A percentile compares a stretch with the other conserved stretches of the same genome.
Conservation (phyloP, 2,888 invertebrate genomes). For the Melinopterus prodromus region DNA sequence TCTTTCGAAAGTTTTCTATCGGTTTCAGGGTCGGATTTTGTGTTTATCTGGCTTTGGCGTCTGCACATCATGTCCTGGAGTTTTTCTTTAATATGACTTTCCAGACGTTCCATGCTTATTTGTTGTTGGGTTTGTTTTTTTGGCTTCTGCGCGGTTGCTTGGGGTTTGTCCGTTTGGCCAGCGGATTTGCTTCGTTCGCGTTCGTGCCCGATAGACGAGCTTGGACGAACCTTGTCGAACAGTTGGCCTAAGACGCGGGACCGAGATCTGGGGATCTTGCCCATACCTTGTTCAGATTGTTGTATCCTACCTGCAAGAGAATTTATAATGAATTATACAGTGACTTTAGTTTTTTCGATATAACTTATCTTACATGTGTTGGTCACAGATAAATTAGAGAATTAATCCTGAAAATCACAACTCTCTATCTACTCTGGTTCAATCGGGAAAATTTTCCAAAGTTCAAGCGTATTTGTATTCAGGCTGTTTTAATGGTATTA, state of each 20-base stretch:
- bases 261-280: slow-evolving; percentile 58
- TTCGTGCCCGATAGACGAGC: slow-evolving; percentile 55
- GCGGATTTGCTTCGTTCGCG: slow-evolving; percentile 58
- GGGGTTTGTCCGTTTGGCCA: slow-evolving; percentile 52
- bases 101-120: slow-evolving; percentile 58
- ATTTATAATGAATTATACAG: background rate
- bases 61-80: slow-evolving; percentile 59
- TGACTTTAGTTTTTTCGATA: background rate
- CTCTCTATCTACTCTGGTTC: background rate
- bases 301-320: slow-evolving; percentile 49
- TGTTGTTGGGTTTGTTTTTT: slow-evolving; percentile 50
- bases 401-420: background rate
- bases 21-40: slow-evolving; percentile 42
- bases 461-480: background rate
- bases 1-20: slow-evolving; percentile 58
- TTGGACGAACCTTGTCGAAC: slow-evolving; percentile 64
- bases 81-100: slow-evolving; percentile 61
- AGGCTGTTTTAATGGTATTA: background rate
- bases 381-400: background rate
- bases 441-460: background rate
- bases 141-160: slow-evolving; percentile 45
- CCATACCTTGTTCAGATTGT: slow-evolving; percentile 53
- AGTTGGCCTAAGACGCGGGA: slow-evolving; percentile 65
- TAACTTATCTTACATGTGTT: background rate
- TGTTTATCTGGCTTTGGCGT: slow-evolving; percentile 49